Evolutionary conservation across 2,797 vertebrate genomes (phyloP), one percentile per base, ranked within the genome.

Genomic region (Buceros bicornis): DNA sequence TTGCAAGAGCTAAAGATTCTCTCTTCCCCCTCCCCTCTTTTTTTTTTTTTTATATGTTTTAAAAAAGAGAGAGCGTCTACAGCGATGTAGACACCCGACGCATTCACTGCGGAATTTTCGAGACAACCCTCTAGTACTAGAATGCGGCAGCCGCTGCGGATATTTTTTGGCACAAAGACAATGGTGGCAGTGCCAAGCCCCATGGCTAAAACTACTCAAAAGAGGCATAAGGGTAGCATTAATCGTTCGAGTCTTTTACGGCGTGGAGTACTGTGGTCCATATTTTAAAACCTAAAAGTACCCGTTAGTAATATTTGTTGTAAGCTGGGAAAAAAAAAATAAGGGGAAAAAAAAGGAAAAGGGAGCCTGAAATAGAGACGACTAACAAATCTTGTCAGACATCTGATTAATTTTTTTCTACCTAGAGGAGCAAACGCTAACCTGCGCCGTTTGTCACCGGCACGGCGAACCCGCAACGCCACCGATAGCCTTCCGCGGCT

Each of bases 131-230:
- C 98, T 95, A 97, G 98, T 98, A 97, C 97, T 98, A 98, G 99
- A 98, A 99, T 99, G 98, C 98, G 98, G 98, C 99, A 99, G 98
- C 97, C 99, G 99, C 99, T 99, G 99, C 99, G 99, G 99, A 99
- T 98, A 98, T 99, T 98, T 99, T 98, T 99, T 99, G 99, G 98
- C 98, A 98, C 98, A 35, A 96, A 99, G 99, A 99, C 99, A 99
- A 98, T 72, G 97, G 97, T 98, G 98, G 97, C 98, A 95, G 98
- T 99, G 99, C 99, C 99, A 99, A 99, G 98, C 99, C 99, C 99
- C 98, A 98, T 99, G 99, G 99, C 99, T 98, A 98, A 98, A 98
- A 98, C 98, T 98, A 98, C 99, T 99, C 97, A 98, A 99, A 99
- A 98, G 98, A 99, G 98, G 99, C 98, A 98, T 98, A 98, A 99